A percentile compares a stretch with the other conserved stretches of the same genome.
These are phyloP conservation scores for Lymantria dispar DNA, from an alignment of 2,888 invertebrate species.

Conservation along the genomic window DNA sequence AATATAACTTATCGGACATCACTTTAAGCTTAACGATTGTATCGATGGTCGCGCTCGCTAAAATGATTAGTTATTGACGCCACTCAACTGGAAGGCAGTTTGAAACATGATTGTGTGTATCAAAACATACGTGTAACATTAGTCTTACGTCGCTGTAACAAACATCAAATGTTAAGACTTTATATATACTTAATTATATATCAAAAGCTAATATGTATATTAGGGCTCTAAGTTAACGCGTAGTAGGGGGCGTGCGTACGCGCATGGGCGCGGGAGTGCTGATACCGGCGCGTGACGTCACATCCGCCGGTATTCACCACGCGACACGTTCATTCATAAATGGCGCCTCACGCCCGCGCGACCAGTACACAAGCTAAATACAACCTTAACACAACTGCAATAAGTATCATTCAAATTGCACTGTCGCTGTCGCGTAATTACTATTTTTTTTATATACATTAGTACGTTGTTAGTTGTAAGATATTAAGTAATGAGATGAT, in stretches of 20 bases:
- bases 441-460: constrained; percentile 9
- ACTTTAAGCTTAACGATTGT: no score
- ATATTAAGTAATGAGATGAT: constrained; percentile 33
- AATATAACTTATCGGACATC: no score
- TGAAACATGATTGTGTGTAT: no score
- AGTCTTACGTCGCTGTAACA: no score
- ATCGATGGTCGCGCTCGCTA: no score
- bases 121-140: no score
- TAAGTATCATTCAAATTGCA: neutral
- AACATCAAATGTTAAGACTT: no score
- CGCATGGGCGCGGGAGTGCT: constrained; percentile 47
- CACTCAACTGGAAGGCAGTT: no score
- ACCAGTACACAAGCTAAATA: constrained; percentile 8
- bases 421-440: constrained; percentile 9
- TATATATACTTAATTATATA: no score
- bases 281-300: constrained; percentile 54
- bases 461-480: constrained; percentile 22
- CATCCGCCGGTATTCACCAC: constrained; percentile 62
- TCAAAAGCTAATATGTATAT: neutral
- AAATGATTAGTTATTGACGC: no score
- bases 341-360: constrained; percentile 11
- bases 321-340: constrained; percentile 65
- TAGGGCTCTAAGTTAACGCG: neutral
- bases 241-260: constrained; percentile 48
- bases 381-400: constrained; percentile 1